phyloP scores from a whole-genome alignment of 2,113 vertebrate species.

The Coturnix japonica region DNA sequence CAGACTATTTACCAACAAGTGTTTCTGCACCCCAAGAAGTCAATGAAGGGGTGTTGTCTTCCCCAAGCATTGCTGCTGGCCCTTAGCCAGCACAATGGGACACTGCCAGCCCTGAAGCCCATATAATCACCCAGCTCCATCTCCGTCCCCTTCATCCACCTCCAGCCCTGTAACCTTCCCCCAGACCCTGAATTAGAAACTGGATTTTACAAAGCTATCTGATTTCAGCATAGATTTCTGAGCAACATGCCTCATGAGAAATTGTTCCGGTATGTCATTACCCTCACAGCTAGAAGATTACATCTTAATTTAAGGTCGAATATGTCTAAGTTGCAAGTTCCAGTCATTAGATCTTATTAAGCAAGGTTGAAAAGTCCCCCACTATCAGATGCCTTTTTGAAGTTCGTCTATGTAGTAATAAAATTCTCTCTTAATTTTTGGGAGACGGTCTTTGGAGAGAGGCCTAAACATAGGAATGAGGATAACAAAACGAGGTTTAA shows the following conservation, averaged over 20 bases:
- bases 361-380: conserved; percentile 59
- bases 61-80: background rate
- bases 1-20: background rate
- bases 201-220: background rate
- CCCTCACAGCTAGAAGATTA: conserved; percentile 63
- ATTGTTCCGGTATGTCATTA: conserved; percentile 44
- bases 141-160: background rate
- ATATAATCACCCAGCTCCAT: conserved; percentile 12
- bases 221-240: conserved; percentile 24
- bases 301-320: conserved; percentile 49
- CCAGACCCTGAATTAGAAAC: background rate
- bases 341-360: conserved; percentile 65
- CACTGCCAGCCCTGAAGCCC: background rate
- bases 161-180: conserved; percentile 37
- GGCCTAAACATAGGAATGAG: conserved; percentile 54
- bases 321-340: conserved; percentile 61
- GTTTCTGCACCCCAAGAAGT: background rate
- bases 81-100: background rate
- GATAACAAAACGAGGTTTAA: conserved; percentile 53
- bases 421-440: conserved; percentile 55
- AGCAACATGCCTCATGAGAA: conserved; percentile 44
- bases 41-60: background rate
- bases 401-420: conserved; percentile 57
- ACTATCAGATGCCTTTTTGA: conserved; percentile 69
- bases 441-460: conserved; percentile 56